A percentile compares a stretch with the other conserved stretches of the same genome.
These are phyloP conservation scores for Benthosema pterotum DNA, from an alignment of 2,797 vertebrate species.

Conservation along the genomic window DNA sequence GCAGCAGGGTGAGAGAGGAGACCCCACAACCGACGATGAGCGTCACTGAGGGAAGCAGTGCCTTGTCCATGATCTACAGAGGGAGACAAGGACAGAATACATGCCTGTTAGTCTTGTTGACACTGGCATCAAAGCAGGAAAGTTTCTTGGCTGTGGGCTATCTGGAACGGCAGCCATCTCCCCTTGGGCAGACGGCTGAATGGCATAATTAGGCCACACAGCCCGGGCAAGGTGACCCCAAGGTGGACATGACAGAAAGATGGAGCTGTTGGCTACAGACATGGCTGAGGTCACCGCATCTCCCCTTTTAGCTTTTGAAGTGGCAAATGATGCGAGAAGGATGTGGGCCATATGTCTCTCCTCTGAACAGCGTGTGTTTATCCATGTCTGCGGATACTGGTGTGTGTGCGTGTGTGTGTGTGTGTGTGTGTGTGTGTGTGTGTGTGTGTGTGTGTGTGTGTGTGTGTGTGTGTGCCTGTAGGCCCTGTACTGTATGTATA, in stretches of 20 bases:
- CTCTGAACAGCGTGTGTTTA: slow-evolving; percentile 11
- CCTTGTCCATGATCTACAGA: slow-evolving; percentile 93
- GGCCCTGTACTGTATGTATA: no score
- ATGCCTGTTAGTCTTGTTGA: slow-evolving; percentile 46
- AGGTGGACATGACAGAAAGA: slow-evolving; percentile 78
- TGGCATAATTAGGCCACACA: slow-evolving; percentile 79
- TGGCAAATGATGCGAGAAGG: slow-evolving; percentile 63
- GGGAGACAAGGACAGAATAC: slow-evolving; percentile 52
- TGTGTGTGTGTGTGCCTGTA: no score
- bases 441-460: no score
- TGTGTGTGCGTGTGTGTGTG: no score
- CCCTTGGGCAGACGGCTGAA: slow-evolving; percentile 73
- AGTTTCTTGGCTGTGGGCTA: slow-evolving; percentile 51
- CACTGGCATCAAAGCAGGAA: background rate
- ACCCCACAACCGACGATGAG: slow-evolving; percentile 99
- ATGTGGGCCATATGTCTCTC: slow-evolving; percentile 45
- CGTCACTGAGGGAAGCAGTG: slow-evolving; percentile 92
- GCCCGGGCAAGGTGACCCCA: slow-evolving; percentile 81
- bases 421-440: no score
- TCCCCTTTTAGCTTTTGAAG: slow-evolving; percentile 57
- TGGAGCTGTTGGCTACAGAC: slow-evolving; percentile 61
- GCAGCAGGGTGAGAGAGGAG: slow-evolving; percentile 95
- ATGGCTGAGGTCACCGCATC: slow-evolving; percentile 50
- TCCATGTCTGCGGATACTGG: no score
- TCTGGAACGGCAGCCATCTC: slow-evolving; percentile 70